Base-by-base conservation (phyloP, 2,888 invertebrate genomes). In the Onthophagus sagittarius region DNA sequence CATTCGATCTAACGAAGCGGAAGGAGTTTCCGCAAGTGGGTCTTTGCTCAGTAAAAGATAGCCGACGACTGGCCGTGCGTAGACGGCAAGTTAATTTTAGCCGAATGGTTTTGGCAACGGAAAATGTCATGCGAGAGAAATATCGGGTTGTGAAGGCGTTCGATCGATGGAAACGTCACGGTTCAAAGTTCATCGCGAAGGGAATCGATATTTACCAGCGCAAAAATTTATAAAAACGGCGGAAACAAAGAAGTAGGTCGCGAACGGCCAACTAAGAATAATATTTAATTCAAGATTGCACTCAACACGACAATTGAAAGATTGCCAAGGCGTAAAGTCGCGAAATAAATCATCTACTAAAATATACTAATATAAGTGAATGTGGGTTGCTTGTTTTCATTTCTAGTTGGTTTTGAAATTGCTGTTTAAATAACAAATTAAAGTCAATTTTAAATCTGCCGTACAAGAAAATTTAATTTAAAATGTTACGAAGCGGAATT, bases 111-210 rank as follows among this genome's bases (percentile, higher is more conserved):
- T 67, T 67, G 67, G 67, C 67, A 67, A 67, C 67, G 67, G 39
- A 53, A 53, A 53, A 67, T 67, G 23, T 67, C 67, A 67, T 23
- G 39, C 39, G 67, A 67, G 67, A 23, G 32, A 67, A 67, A 67
- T 67, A 67, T 67, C 67, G 67, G 31, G n/a, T 13, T 23, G 67
- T n/a, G 31, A 23, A 67, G 67, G 31, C 67, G 67, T 23, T 32
- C 67, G 67, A 67, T 67, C 67, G 67, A 67, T n/a, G 31, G n/a
- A 67, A 67, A 67, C 32, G 67, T 67, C 67, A 67, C 32, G 31
- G 23, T 53, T 53, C 39, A 53, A 53, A 53, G 39, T 53, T 53
- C 39, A 53, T 53, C 39, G 39, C 39, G 39, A 23, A 23, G 39
- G 39, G 11, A 53, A 53, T 53, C 39, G 11, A 53, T 53, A 53